A percentile compares a stretch with the other conserved stretches of the same genome.
phyloP scores from a whole-genome alignment of 64 coral and sea anemone species.

The Actinia tenebrosa region DNA sequence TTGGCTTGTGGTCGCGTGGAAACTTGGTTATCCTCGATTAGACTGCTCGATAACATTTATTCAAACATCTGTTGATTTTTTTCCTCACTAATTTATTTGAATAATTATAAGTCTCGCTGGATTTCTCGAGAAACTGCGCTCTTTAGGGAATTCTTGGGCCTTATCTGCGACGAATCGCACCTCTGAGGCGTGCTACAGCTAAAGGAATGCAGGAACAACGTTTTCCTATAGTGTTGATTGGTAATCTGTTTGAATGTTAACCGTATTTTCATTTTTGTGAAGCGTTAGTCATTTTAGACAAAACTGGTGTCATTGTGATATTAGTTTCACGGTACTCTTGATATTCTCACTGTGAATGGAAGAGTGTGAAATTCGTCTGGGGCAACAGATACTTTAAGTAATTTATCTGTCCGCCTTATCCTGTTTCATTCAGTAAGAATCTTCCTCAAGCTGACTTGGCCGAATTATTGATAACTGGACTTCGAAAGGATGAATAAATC shows the following conservation, averaged over 20 bases:
- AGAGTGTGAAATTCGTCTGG: background rate
- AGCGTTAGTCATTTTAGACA: background rate
- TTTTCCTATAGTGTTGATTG: background rate
- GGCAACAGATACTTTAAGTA: constrained; percentile 1
- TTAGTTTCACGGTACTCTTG: background rate
- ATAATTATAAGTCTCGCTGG: background rate
- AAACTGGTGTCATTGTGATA: background rate
- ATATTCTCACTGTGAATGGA: background rate
- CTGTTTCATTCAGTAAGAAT: background rate
- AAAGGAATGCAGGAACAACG: background rate
- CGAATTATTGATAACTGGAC: background rate
- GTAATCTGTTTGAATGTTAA: constrained; percentile 7
- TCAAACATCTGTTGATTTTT: constrained; percentile 13
- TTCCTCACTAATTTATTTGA: constrained; percentile 15
- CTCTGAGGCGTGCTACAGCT: background rate
- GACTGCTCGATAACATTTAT: background rate
- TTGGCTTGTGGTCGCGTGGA: constrained; percentile 13
- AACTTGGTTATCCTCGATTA: background rate
- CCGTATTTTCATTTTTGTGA: background rate
- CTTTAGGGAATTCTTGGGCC: background rate
- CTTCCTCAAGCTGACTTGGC: background rate
- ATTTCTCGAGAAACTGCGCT: background rate
- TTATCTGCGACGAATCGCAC: background rate
- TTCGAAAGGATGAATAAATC: background rate
- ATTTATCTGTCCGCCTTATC: background rate